Base-by-base conservation (phyloP, 2,797 vertebrate genomes). In the Erithacus rubecula region DNA sequence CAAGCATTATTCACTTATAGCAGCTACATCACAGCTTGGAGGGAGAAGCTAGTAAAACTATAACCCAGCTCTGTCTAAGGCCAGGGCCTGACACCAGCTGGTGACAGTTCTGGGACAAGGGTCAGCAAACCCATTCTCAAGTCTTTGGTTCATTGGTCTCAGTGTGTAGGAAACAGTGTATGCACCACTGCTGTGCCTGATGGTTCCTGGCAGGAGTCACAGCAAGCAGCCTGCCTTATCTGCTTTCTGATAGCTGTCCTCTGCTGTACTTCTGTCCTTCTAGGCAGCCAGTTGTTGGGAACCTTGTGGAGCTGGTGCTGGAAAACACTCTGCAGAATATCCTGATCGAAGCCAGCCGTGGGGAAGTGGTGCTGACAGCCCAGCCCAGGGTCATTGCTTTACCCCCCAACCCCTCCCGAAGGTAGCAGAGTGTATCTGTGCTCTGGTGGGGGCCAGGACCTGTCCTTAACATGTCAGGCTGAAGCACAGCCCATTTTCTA, bases 301-400 rank as follows among this genome's bases (percentile, higher is more conserved):
- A 97, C 91, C 83, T 99, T 39, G 90, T 95, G 78, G 98, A 99
- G 91, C 96, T 95, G 20, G 85, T 99, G 93, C 97, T 99, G 91
- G 97, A 98, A 82, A 99, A 98, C 96, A 98, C 97, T 5, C 93
- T 99, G 76, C 98, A 98, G 97, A 99, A 99, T 96, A 98, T 99
- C 94, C 97, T 99, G 98, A 97, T 97, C 2, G 99, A 99, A 97
- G 99, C 98, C 53, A 98, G 98, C 95, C 97, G 95, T 53, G 99
- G 98, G 55, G 99, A 99, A 90, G 98, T 99, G 88, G 96, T 98
- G 53, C 98, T 99, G 55, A 99, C 98, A 4, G 97, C 98, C 2
- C 90, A 44, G 22, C 98, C 98, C 10, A 97, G 98, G 77, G 93
- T 98, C 92, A 97, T 98, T 22, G 84, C 97, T 39, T 71, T 98